These are phyloP conservation scores for Hemithea aestivaria DNA, from an alignment of 2,888 invertebrate species.

Conservation along the genomic window DNA sequence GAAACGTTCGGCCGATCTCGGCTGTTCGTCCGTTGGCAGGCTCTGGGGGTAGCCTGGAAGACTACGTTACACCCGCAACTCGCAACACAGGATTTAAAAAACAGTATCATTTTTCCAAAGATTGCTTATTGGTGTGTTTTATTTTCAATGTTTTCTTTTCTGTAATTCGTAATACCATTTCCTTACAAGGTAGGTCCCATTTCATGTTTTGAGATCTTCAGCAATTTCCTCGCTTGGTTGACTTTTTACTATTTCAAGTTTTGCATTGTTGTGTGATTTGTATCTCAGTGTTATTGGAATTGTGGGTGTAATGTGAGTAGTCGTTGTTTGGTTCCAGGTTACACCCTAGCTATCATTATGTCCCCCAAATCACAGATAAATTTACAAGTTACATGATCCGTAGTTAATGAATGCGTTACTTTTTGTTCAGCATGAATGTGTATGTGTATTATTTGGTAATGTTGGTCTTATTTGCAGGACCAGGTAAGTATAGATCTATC, in stretches of 20 bases:
- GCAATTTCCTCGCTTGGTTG: conserved; percentile 62
- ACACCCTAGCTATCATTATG: conserved; percentile 61
- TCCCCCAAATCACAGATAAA: conserved; percentile 70
- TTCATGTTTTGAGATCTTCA: conserved; percentile 51
- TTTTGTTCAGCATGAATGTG: conserved; percentile 69
- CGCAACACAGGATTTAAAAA: conserved; percentile 68
- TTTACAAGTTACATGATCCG: conserved; percentile 59
- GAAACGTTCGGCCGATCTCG: conserved; percentile 64
- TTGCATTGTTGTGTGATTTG: conserved; percentile 66
- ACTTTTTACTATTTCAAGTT: conserved; percentile 46
- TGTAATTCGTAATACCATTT: conserved; percentile 45
- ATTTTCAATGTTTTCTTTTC: conserved; percentile 47
- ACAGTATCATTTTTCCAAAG: conserved; percentile 71
- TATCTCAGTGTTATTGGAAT: conserved; percentile 55
- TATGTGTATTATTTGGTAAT: conserved; percentile 37
- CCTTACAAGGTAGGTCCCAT: conserved; percentile 57
- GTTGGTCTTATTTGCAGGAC: conserved; percentile 11
- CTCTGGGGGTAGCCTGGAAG: conserved; percentile 76
- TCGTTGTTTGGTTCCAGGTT: conserved; percentile 78
- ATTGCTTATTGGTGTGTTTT: conserved; percentile 76
- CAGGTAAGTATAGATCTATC: too few species aligned
- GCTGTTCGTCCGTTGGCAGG: conserved; percentile 61
- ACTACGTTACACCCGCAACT: conserved; percentile 75
- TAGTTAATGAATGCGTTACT: conserved; percentile 62
- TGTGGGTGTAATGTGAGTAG: conserved; percentile 72